These are phyloP conservation scores for Aphaenogaster rudis DNA, from an alignment of 1,140 invertebrate genomes.

Conservation along the genomic window DNA sequence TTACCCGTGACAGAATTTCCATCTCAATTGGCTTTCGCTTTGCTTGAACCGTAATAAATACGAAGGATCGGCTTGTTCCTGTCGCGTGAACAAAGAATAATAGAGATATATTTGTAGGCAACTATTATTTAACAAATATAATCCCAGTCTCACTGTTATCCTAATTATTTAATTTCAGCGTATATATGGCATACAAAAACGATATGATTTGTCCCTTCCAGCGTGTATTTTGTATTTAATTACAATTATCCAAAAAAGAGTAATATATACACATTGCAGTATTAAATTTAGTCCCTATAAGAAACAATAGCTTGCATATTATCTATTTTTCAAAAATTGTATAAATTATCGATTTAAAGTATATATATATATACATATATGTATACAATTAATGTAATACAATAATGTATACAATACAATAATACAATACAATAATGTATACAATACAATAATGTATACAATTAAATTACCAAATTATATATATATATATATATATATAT, in stretches of 20 bases:
- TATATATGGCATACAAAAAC: background rate
- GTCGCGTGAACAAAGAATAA: conserved; percentile 32
- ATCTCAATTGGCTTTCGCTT: conserved; percentile 61
- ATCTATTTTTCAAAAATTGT: background rate
- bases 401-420: too few relatives aligned
- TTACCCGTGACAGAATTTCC: conserved; percentile 62
- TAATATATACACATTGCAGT: background rate
- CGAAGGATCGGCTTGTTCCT: conserved; percentile 59
- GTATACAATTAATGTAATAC: too few relatives aligned
- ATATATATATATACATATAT: too few relatives aligned
- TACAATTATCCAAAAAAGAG: background rate
- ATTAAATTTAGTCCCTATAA: background rate
- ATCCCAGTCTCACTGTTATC: background rate
- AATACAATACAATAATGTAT: too few relatives aligned
- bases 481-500: too few relatives aligned
- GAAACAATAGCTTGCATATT: background rate
- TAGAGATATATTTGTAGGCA: background rate
- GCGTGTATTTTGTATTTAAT: background rate
- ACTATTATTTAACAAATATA: conserved; percentile 15
- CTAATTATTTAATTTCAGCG: conserved; percentile 18
- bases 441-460: too few relatives aligned
- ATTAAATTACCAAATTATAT: too few relatives aligned
- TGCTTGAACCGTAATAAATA: conserved; percentile 63
- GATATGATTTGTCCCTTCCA: background rate
- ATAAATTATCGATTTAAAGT: background rate